phyloP scores from a whole-genome alignment of 2,113 vertebrate genomes.

The Oryzias celebensis region DNA sequence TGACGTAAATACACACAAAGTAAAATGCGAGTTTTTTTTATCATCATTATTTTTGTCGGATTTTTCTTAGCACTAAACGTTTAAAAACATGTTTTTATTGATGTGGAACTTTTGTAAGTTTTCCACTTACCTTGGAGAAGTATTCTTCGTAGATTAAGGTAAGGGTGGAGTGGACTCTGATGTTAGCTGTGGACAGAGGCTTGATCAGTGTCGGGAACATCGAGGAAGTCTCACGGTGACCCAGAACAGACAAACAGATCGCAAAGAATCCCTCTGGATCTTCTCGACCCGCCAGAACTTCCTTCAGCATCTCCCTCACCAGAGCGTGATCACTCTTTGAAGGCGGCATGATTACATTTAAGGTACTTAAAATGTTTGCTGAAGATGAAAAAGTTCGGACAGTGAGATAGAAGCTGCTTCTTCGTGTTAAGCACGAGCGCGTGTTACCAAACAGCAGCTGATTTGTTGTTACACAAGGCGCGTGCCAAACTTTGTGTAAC shows the following conservation, averaged over 20 bases:
- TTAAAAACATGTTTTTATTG: not conserved
- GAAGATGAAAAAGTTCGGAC: no score
- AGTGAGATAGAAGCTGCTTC: no score
- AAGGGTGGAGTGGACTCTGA: slow-evolving; percentile 53
- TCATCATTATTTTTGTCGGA: not conserved
- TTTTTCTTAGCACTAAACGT: not conserved
- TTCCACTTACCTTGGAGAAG: slow-evolving; percentile 58
- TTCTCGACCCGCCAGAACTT: slow-evolving; percentile 63
- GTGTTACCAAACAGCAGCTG: slow-evolving; percentile 57
- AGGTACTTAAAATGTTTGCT: not conserved
- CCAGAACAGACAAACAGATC: slow-evolving; percentile 62
- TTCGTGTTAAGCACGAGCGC: not conserved
- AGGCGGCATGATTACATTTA: slow-evolving; percentile 41
- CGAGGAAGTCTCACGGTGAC: slow-evolving; percentile 51
- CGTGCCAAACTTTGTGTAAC: slow-evolving; percentile 61
- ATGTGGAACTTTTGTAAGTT: not conserved
- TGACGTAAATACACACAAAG: no score
- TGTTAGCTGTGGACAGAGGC: slow-evolving; percentile 51
- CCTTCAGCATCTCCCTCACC: slow-evolving; percentile 49
- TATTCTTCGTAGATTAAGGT: slow-evolving; percentile 61
- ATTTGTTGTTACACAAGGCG: slow-evolving; percentile 58
- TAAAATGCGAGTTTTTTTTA: not conserved
- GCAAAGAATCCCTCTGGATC: slow-evolving; percentile 69
- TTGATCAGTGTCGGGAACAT: slow-evolving; percentile 59
- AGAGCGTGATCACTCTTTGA: not conserved